Evolutionary conservation across 2,888 invertebrate genomes (phyloP), one percentile per base, ranked within the genome.

Genomic region (Hirtodrosophila confusa): DNA sequence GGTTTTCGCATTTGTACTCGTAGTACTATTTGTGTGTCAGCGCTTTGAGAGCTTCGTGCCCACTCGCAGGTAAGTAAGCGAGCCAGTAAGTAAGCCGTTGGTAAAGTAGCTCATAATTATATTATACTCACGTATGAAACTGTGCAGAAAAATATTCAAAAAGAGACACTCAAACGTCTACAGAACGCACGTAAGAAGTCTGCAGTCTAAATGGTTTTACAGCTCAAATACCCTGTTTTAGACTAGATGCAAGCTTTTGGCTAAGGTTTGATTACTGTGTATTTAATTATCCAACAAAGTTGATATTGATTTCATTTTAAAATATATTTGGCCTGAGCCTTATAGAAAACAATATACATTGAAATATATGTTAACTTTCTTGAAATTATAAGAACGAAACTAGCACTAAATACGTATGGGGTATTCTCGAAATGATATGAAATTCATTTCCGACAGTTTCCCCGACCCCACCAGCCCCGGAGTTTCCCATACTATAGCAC

Each of bases 81-180:
- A 70, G 56, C 57, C 60, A 84, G 80, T 77, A 75, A 76, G 55
- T 82, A 86, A 86, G 84, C 63, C 65, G 65, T 51, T 50, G 68
- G 58, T 62, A 83, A 82, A 82, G 86, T 77, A 80, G 83, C 85
- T 83, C 87, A 87, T 87, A 83, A 83, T 80, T 80, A 83, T 84
- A 85, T 85, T 87, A 76, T 74, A 76, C 76, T 85, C 87, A 84
- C 85, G 83, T 84, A 85, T 71, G 62, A 76, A 76, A 78, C 76
- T 78, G 65, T 68, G 82, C 80, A 80, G 82, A 85, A 85, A 84
- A 86, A 49, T 69, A 63, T 49, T 56, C 39, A 60, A 63, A 73
- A 63, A 47, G 53, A 27, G 6, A 47, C 33, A 43, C 35, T 57
- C 47, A 57, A 55, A 60, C 53, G 45, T 49, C 61, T 45, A 68